Conservation (phyloP, 1,140 invertebrate genomes). For the Philaenus spumarius region DNA sequence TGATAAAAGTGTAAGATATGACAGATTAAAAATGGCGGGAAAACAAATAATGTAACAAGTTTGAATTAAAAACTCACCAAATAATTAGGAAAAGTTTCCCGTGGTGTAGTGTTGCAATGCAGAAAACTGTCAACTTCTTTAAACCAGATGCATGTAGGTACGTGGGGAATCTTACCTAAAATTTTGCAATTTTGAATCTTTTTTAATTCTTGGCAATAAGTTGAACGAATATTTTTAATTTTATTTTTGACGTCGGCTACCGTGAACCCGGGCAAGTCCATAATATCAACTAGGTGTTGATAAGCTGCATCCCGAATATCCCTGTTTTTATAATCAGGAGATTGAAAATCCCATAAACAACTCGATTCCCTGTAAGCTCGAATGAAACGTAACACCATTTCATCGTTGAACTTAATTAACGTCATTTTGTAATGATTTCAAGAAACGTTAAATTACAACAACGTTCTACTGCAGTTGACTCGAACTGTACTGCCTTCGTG, state of each 20-base stretch:
- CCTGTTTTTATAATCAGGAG: constrained; percentile 24
- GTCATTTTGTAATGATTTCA: too few relatives aligned
- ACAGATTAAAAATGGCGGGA: neutral
- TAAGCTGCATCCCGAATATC: constrained; percentile 14
- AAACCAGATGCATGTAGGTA: constrained; percentile 46
- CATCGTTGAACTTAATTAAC: constrained; percentile 11
- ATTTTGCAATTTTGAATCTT: constrained; percentile 37
- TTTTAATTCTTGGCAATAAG: constrained; percentile 29
- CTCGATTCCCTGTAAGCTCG: constrained; percentile 15
- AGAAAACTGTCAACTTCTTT: constrained; percentile 46
- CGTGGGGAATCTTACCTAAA: constrained; percentile 38
- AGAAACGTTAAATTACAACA: too few relatives aligned
- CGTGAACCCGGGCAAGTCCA: constrained; percentile 23
- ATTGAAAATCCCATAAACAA: constrained; percentile 25
- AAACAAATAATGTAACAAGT: neutral
- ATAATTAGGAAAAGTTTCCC: constrained; percentile 3
- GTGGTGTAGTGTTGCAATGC: constrained; percentile 43
- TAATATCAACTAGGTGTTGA: constrained; percentile 17
- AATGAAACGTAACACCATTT: constrained; percentile 24
- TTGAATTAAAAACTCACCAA: constrained; percentile 8
- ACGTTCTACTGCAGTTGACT: too few relatives aligned
- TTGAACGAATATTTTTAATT: constrained; percentile 30
- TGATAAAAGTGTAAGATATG: too few relatives aligned
- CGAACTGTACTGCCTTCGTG: too few relatives aligned
- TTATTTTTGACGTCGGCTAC: constrained; percentile 25